Evolutionary conservation across 2,888 invertebrate species (phyloP).

Genomic region (Mythimna lalbum): DNA sequence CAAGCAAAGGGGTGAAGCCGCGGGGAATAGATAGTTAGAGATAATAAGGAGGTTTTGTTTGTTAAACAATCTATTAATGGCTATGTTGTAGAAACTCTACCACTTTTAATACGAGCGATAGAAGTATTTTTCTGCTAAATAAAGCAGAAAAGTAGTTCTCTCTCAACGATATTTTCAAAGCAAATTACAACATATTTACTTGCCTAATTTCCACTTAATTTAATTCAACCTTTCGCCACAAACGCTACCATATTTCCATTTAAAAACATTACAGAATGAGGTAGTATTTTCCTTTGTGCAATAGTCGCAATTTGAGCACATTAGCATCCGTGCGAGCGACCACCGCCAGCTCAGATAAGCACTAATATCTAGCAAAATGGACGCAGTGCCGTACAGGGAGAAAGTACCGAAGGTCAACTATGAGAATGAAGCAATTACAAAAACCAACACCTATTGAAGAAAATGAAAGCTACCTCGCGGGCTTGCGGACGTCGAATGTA

Average conservation of each 20-base stretch:
- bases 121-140: too few species aligned
- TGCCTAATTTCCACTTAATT: background rate
- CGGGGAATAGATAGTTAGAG: background rate
- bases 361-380: slow-evolving; percentile 53
- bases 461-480: too few species aligned
- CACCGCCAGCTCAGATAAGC: slow-evolving; percentile 39
- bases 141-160: background rate
- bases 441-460: background rate
- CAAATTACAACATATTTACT: slow-evolving; percentile 12
- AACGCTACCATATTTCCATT: slow-evolving; percentile 39
- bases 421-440: background rate
- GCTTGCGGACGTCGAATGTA: too few species aligned
- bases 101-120: background rate
- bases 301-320: slow-evolving; percentile 41
- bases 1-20: background rate
- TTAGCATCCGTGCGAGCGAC: slow-evolving; percentile 44
- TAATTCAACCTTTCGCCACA: slow-evolving; percentile 20
- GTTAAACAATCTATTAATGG: background rate
- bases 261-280: slow-evolving; percentile 38
- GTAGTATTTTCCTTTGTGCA: slow-evolving; percentile 45
- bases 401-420: slow-evolving; percentile 7
- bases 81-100: background rate
- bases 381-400: background rate
- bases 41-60: background rate
- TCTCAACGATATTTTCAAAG: background rate